Evolutionary conservation across 2,797 vertebrate genomes (phyloP).

Genomic region (Acipenser transmontanus): DNA sequence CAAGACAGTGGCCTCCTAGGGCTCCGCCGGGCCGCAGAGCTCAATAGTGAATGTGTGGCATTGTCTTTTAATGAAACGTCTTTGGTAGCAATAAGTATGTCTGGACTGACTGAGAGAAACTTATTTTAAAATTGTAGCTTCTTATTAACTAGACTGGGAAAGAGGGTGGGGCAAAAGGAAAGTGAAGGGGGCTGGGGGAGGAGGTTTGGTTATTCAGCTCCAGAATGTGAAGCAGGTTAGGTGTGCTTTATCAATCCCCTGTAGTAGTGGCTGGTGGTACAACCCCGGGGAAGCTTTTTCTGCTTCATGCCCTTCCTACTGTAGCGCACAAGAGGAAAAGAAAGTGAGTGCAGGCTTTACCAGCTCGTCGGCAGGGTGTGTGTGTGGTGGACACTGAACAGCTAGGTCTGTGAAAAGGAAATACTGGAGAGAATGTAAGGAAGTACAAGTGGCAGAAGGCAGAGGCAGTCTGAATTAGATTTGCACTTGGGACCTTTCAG

Average conservation of each 20-base stretch:
- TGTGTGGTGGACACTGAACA: not conserved
- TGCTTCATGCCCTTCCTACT: constrained; percentile 9
- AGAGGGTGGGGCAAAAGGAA: constrained; percentile 16
- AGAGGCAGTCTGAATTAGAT: not conserved
- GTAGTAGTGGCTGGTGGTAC: not conserved
- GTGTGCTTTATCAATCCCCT: not conserved
- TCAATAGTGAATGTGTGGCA: constrained; percentile 28
- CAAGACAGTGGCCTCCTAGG: constrained; percentile 11
- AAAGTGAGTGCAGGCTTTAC: constrained; percentile 15
- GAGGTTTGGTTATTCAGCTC: not conserved
- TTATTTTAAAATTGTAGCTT: constrained; percentile 23
- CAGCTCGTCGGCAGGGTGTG: not conserved
- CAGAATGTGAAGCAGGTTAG: constrained; percentile 2
- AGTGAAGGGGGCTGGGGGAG: constrained; percentile 1
- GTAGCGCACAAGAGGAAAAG: constrained; percentile 2
- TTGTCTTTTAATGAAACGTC: constrained; percentile 34
- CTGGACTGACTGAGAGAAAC: constrained; percentile 13
- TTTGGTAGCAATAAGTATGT: constrained; percentile 24
- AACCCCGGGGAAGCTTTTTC: constrained; percentile 16
- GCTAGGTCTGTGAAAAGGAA: constrained; percentile 5
- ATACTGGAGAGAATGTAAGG: constrained; percentile 11
- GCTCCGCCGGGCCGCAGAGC: constrained; percentile 13
- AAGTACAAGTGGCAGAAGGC: not conserved
- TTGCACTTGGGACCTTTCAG: not conserved
- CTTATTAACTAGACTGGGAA: constrained; percentile 23